Evolutionary conservation across 2,888 invertebrate species (phyloP).

Genomic region (Sarcophaga subvicina): DNA sequence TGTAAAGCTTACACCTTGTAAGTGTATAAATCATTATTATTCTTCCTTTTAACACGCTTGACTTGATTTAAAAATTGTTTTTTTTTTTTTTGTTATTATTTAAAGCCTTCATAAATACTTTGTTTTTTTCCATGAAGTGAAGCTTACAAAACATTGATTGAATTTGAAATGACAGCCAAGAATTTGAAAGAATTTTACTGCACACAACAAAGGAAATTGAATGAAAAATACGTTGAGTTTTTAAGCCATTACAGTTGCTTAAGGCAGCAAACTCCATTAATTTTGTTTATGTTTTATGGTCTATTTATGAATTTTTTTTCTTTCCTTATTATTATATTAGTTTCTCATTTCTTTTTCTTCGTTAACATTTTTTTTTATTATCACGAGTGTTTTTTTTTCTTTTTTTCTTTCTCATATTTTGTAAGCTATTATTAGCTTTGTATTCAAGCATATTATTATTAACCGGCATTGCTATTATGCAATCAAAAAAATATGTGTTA

Average conservation of each 20-base stretch:
- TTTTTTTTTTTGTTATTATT: neutral
- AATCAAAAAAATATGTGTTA: slow-evolving; percentile 45
- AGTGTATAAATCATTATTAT: slow-evolving; percentile 39
- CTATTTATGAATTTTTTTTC: neutral
- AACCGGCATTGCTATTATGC: slow-evolving; percentile 6
- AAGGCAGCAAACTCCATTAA: neutral
- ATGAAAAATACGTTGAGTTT: no score
- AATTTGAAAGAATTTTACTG: neutral
- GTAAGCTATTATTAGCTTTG: slow-evolving; percentile 34
- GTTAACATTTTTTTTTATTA: neutral
- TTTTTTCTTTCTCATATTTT: slow-evolving; percentile 3
- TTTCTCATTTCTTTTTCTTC: slow-evolving; percentile 24
- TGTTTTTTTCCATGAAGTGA: neutral
- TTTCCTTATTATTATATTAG: neutral
- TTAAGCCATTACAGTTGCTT: neutral
- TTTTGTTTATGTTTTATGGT: neutral
- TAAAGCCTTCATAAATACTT: neutral
- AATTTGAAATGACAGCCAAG: slow-evolving; percentile 12
- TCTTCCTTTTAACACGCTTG: slow-evolving; percentile 53
- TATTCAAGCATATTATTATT: slow-evolving; percentile 24
- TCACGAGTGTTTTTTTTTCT: neutral
- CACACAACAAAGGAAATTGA: neutral
- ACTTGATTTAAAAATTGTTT: slow-evolving; percentile 32
- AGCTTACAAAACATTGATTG: neutral
- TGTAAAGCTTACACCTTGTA: slow-evolving; percentile 48